Conservation (phyloP, 30 jellyfish, hydroid and myxozoan genomes). For the Aurelia sp. region DNA sequence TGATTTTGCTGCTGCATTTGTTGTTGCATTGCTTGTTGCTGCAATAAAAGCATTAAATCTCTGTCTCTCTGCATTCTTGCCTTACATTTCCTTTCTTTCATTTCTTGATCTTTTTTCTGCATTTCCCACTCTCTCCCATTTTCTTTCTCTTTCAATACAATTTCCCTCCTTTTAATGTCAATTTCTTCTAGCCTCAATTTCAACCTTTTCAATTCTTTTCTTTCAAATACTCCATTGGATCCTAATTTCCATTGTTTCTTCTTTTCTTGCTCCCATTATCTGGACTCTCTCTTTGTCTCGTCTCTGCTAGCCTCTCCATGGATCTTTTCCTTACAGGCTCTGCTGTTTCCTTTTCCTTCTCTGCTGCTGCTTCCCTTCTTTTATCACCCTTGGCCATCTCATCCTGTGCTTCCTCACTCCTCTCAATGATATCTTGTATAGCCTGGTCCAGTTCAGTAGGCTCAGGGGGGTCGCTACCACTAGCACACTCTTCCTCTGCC, state of each 20-base stretch:
- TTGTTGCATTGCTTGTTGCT: no score
- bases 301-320: no score
- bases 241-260: neutral
- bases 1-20: no score
- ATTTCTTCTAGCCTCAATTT: neutral
- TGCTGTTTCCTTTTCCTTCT: no score
- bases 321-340: no score
- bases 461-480: neutral
- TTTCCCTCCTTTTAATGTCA: neutral
- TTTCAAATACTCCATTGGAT: neutral
- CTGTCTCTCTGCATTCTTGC: constrained; percentile 12
- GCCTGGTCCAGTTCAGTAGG: constrained; percentile 13
- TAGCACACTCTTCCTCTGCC: constrained; percentile 12
- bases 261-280: neutral
- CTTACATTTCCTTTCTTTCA: no score
- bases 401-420: no score
- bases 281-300: constrained; percentile 2
- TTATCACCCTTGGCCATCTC: no score
- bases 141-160: neutral
- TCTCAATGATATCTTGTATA: no score
- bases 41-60: constrained; percentile 1
- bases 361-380: no score
- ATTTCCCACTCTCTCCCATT: neutral
- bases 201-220: constrained; percentile 9
- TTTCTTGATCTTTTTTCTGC: neutral